Conservation (phyloP, 2,888 invertebrate species). For the Eupithecia centaureata region DNA sequence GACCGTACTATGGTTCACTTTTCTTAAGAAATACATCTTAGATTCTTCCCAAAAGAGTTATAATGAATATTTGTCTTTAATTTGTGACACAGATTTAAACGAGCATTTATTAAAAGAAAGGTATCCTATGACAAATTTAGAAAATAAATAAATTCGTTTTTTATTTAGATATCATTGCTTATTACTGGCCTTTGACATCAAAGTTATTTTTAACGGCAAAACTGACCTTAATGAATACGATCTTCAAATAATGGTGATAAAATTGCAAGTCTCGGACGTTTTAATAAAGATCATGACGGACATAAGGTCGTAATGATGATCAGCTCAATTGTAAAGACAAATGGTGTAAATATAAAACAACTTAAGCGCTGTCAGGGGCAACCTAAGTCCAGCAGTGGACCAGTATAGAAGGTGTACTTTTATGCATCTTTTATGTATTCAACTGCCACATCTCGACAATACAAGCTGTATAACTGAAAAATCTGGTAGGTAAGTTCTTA, state of each 20-base stretch:
- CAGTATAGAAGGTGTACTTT: neutral
- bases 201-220: neutral
- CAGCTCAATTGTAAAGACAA: slow-evolving; percentile 33
- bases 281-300: slow-evolving; percentile 33
- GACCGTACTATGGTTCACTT: no score
- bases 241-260: slow-evolving; percentile 22
- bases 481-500: neutral
- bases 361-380: neutral
- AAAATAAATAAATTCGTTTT: no score
- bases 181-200: neutral
- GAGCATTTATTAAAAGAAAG: no score
- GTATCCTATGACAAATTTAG: no score
- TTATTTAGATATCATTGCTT: no score
- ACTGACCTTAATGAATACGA: neutral
- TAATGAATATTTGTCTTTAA: no score
- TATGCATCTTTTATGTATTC: no score
- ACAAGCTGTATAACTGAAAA: no score
- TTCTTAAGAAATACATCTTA: no score
- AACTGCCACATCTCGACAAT: neutral
- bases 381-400: neutral
- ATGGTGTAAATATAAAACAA: no score
- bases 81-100: no score
- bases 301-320: slow-evolving; percentile 32
- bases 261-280: slow-evolving; percentile 33
- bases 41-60: no score